phyloP scores from a whole-genome alignment of 2,888 invertebrate genomes.

The Pachycephus smyrnensis region DNA sequence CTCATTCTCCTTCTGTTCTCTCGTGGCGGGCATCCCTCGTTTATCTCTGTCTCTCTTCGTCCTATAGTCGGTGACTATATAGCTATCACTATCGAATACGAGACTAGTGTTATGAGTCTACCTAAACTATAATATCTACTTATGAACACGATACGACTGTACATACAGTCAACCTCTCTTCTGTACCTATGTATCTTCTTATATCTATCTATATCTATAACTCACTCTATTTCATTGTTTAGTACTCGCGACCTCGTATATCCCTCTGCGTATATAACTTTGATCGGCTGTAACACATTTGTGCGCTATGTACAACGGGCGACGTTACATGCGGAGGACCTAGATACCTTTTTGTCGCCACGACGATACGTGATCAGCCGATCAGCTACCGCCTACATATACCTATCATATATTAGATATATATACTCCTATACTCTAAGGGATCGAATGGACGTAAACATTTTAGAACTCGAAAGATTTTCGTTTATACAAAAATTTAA shows the following conservation, averaged over 20 bases:
- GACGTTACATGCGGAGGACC: not conserved
- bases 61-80: not conserved
- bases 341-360: constrained; percentile 1
- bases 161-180: not conserved
- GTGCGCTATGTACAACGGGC: not conserved
- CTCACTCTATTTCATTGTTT: not conserved
- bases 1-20: not conserved
- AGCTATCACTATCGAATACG: not conserved
- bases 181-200: not conserved
- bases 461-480: not conserved
- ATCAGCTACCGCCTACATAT: not conserved
- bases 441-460: not conserved
- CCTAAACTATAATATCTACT: not conserved
- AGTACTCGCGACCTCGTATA: not conserved
- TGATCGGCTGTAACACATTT: not conserved
- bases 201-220: not conserved
- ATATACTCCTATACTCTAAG: not conserved
- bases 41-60: not conserved
- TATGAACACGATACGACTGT: not conserved
- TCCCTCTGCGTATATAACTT: not conserved
- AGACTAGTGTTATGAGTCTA: not conserved
- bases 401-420: not conserved
- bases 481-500: not conserved
- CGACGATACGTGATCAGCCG: not conserved
- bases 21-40: not conserved